Evolutionary conservation across 2,113 vertebrate genomes (phyloP), one percentile per base, ranked within the genome.

Genomic region (Pycnonotus jocosus): DNA sequence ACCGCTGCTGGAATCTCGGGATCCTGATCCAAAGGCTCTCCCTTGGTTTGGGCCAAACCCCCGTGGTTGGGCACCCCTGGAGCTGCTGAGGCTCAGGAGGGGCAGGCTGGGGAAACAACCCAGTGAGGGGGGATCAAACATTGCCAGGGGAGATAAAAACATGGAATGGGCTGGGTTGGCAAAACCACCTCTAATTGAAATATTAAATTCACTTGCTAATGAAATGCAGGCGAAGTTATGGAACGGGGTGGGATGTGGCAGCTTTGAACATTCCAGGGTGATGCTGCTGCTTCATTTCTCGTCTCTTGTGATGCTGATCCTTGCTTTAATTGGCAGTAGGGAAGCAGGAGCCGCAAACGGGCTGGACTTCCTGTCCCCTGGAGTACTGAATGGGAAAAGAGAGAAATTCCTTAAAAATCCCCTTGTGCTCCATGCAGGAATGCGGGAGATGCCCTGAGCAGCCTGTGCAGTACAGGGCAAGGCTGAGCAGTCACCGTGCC

Each of bases 1-100:
- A 0, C 6, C 8, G 0, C 28, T 1, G 37, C 4, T 0, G 53
- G 50, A 28, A 37, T 11, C 33, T 48, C 0, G 2, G 73, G 9
- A 11, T 51, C 27, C 1, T 11, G 4, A 25, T 33, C 3, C 70
- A 4, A 7, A 8, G 50, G 10, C 4, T 3, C 7, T 45, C 37
- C 1, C 62, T 15, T 3, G 11, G 14, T 31, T 33, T 37, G 37
- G 38, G 51, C 42, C 11, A 27, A 13, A 8, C 10, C 2, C 31
- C 38, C 1, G 1, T 20, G 42, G 44, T 0, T 15, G 17, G 42
- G 28, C 14, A 2, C 28, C 44, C 4, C 1, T 35, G 22, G 11
- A 4, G 18, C 28, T 22, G 40, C 3, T 20, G 81, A 28, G 73
- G 13, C 68, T 44, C 22, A 2, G 80, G 35, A 31, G 85, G 45